phyloP scores from a whole-genome alignment of 2,888 invertebrate genomes.

The Stenichneumon culpator region DNA sequence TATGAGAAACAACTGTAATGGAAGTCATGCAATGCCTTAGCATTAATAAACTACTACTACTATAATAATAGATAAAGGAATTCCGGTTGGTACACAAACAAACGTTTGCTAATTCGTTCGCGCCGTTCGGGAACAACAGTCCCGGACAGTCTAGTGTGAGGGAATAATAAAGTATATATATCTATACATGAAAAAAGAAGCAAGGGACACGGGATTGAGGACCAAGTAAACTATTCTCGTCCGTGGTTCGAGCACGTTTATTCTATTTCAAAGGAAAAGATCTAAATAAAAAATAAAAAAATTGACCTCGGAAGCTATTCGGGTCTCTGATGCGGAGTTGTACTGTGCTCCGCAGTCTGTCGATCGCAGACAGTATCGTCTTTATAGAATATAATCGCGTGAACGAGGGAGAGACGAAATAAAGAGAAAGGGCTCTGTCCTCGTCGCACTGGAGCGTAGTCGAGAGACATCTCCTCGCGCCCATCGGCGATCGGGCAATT shows the following conservation, averaged over 20 bases:
- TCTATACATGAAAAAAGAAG: background rate
- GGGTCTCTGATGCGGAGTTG: background rate
- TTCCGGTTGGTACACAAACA: background rate
- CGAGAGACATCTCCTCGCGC: conserved; percentile 13
- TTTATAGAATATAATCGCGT: conserved; percentile 14
- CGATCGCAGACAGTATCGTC: background rate
- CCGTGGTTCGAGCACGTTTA: background rate
- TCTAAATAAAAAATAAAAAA: background rate
- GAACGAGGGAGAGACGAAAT: background rate
- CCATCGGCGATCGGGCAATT: conserved; percentile 16
- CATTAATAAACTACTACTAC: too few species aligned
- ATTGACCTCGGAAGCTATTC: conserved; percentile 34
- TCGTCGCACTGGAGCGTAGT: background rate
- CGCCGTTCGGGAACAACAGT: background rate
- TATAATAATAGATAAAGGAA: background rate
- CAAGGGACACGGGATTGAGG: background rate
- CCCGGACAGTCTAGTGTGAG: background rate
- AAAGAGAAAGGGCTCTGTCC: background rate
- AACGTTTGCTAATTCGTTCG: background rate
- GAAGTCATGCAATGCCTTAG: too few species aligned
- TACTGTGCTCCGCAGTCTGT: background rate
- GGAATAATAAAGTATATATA: background rate
- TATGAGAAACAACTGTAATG: too few species aligned
- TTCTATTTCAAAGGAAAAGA: background rate
- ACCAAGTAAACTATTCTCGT: background rate